Conservation (phyloP, 2,797 vertebrate genomes). For the Ispidina lecontei region DNA sequence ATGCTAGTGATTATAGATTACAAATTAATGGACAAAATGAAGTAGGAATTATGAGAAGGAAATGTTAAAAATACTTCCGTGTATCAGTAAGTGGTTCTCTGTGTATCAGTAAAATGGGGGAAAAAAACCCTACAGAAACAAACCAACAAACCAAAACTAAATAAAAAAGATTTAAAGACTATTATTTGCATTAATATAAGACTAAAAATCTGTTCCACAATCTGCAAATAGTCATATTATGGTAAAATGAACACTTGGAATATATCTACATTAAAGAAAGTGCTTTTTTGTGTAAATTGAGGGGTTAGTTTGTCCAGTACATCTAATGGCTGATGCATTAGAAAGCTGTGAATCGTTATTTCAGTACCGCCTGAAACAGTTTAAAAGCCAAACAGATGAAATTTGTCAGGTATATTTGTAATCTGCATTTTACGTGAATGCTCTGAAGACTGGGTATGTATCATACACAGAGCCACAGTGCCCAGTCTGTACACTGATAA, state of each 20-base stretch:
- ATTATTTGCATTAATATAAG: not conserved
- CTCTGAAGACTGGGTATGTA: not conserved
- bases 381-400: not conserved
- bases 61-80: constrained; percentile 36
- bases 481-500: not conserved
- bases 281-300: not conserved
- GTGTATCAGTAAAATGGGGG: not conserved
- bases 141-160: not conserved
- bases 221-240: not conserved
- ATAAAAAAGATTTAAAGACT: not conserved
- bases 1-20: constrained; percentile 44
- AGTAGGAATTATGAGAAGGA: constrained; percentile 2
- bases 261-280: not conserved
- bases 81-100: not conserved
- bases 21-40: constrained; percentile 47
- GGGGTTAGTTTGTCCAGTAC: not conserved
- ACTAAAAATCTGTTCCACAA: not conserved
- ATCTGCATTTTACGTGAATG: not conserved
- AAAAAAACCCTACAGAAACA: not conserved
- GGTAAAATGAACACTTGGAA: not conserved
- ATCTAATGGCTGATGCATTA: not conserved
- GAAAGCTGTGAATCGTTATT: not conserved
- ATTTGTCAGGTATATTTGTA: not conserved
- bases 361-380: not conserved
- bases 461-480: not conserved